Evolutionary conservation across 2,888 invertebrate species (phyloP).

Genomic region (Escarpia spicata): DNA sequence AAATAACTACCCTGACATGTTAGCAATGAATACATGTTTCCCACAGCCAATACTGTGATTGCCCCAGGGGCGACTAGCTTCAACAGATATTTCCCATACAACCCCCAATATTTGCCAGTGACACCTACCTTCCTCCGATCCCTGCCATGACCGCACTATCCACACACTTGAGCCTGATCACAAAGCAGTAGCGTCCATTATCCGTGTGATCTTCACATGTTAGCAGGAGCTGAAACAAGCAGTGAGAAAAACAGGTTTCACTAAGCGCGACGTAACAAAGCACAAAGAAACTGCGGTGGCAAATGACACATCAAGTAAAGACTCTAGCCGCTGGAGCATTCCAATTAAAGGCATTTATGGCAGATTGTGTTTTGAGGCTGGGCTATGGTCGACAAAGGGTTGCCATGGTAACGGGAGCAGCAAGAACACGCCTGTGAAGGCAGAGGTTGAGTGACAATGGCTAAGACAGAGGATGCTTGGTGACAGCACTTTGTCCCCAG

Average conservation of each 20-base stretch:
- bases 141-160: slow-evolving; percentile 7
- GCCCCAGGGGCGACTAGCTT: neutral
- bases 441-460: neutral
- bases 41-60: neutral
- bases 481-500: neutral
- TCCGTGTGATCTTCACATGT: neutral
- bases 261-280: neutral
- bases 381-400: neutral
- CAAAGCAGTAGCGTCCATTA: neutral
- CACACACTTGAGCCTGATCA: neutral
- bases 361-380: neutral
- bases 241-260: neutral
- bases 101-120: neutral
- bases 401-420: slow-evolving; percentile 2
- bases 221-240: neutral
- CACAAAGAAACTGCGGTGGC: neutral
- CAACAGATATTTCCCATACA: neutral
- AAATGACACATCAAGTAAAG: neutral
- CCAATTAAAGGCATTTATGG: neutral
- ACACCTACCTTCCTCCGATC: neutral
- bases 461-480: neutral
- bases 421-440: neutral
- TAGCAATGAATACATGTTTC: neutral
- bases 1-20: slow-evolving; percentile 6
- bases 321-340: neutral